Percentiles rank a stretch among this genome's conserved stretches.
phyloP scores from a whole-genome alignment of 2,797 vertebrate genomes.

The Bovichtus diacanthus region DNA sequence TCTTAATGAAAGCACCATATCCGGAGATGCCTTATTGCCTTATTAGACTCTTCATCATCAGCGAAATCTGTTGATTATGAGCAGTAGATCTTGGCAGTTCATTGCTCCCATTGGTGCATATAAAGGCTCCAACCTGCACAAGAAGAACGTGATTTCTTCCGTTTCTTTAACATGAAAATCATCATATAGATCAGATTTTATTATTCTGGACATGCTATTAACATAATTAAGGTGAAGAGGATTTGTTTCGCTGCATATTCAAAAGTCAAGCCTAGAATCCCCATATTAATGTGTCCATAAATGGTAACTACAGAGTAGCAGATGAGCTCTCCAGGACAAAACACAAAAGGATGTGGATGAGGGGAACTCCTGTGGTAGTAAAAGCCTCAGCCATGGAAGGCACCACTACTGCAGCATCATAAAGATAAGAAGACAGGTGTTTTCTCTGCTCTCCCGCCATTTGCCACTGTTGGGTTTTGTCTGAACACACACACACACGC shows the following conservation, averaged over 20 bases:
- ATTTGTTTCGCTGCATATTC: conserved; percentile 27
- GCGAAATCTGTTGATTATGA: conserved; percentile 40
- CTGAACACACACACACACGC: conserved; percentile 53
- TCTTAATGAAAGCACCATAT: conserved; percentile 59
- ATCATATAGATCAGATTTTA: conserved; percentile 30
- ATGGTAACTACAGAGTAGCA: conserved; percentile 14
- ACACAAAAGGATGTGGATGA: conserved; percentile 52
- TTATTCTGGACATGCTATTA: conserved; percentile 28
- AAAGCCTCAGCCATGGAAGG: conserved; percentile 46
- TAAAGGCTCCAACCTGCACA: conserved; percentile 10
- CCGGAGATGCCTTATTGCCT: conserved; percentile 30
- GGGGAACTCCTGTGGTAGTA: conserved; percentile 47
- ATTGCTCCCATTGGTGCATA: conserved; percentile 34
- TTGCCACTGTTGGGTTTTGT: conserved; percentile 64
- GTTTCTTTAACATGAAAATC: conserved; percentile 16
- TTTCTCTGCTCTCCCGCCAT: conserved; percentile 66
- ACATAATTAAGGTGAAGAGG: conserved; percentile 11
- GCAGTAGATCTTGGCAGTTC: conserved; percentile 24
- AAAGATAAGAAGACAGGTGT: conserved; percentile 79
- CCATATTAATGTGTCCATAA: conserved; percentile 33
- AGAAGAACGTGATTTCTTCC: conserved; percentile 1
- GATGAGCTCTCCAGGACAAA: conserved; percentile 39
- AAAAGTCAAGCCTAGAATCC: neutral
- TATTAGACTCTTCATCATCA: conserved; percentile 49
- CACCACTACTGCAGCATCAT: conserved; percentile 51